Conservation (phyloP, 2,797 vertebrate genomes). For the Coregonus sp. region DNA sequence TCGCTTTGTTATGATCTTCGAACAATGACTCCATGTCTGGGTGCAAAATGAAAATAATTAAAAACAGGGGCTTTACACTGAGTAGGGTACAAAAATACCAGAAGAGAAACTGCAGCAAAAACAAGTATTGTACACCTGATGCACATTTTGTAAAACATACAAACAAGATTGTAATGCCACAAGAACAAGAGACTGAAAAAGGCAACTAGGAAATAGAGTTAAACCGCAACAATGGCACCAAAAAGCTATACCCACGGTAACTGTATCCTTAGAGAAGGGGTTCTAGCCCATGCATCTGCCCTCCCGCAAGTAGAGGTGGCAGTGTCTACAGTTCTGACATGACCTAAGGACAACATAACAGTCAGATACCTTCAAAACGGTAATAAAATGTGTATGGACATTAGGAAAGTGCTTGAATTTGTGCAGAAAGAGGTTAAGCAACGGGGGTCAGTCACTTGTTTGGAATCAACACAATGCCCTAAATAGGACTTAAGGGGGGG, state of each 20-base stretch:
- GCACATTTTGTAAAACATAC: constrained; percentile 26
- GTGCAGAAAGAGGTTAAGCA: constrained; percentile 67
- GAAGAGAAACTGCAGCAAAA: constrained; percentile 30
- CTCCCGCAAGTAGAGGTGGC: constrained; percentile 46
- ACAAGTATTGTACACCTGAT: constrained; percentile 26
- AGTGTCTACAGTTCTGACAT: constrained; percentile 54
- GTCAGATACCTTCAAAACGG: constrained; percentile 55
- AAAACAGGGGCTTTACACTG: not conserved
- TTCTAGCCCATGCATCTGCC: constrained; percentile 29
- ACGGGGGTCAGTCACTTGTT: constrained; percentile 33
- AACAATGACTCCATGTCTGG: not conserved
- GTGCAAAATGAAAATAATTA: not conserved
- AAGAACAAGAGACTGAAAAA: constrained; percentile 62
- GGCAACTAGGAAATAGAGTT: constrained; percentile 70
- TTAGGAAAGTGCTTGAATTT: constrained; percentile 77
- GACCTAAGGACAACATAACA: constrained; percentile 52
- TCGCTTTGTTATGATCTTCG: not conserved
- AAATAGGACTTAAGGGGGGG: constrained; percentile 34
- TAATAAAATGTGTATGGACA: constrained; percentile 50
- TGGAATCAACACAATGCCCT: constrained; percentile 27
- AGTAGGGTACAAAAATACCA: constrained; percentile 1
- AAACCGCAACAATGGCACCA: constrained; percentile 50
- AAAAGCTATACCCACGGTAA: constrained; percentile 40
- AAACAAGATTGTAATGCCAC: constrained; percentile 43
- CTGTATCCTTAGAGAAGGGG: constrained; percentile 20